phyloP scores from a whole-genome alignment of 1,140 invertebrate genomes.

The Psix sp. region DNA sequence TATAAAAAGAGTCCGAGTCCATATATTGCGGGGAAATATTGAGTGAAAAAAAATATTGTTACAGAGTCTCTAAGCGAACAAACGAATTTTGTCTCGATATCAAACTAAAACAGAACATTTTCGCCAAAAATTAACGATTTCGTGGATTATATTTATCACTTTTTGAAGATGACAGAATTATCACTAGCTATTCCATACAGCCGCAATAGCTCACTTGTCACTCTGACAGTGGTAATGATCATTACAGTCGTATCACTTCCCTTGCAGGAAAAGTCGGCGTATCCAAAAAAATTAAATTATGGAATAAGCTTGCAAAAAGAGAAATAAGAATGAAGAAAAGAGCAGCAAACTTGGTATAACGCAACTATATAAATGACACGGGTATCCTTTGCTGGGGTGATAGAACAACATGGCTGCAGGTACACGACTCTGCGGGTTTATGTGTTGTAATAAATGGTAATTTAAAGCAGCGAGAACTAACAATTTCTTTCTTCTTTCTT shows the following conservation, averaged over 20 bases:
- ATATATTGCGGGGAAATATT: constrained; percentile 31
- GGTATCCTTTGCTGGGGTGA: constrained; percentile 52
- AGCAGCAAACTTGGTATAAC: constrained; percentile 28
- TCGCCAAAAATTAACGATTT: no score
- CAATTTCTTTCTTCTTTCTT: constrained; percentile 77
- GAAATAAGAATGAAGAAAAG: constrained; percentile 23
- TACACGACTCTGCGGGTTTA: constrained; percentile 71
- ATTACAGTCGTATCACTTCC: constrained; percentile 63
- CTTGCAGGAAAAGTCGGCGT: constrained; percentile 22
- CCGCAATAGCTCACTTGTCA: constrained; percentile 72
- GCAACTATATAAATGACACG: constrained; percentile 50
- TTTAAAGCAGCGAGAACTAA: constrained; percentile 78
- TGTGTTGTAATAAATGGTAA: constrained; percentile 78
- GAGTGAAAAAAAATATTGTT: constrained; percentile 5
- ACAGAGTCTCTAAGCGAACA: no score
- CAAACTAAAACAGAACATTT: no score
- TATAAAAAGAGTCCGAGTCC: constrained; percentile 58
- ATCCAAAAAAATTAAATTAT: constrained; percentile 40
- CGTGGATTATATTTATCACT: constrained; percentile 76
- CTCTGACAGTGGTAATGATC: constrained; percentile 76
- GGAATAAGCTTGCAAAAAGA: constrained; percentile 44
- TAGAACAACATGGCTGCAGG: constrained; percentile 74
- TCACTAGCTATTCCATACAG: constrained; percentile 75
- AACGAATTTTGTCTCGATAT: no score
- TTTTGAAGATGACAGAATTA: constrained; percentile 76